Conservation (phyloP, 2,888 invertebrate genomes). For the Tortrix viridana region DNA sequence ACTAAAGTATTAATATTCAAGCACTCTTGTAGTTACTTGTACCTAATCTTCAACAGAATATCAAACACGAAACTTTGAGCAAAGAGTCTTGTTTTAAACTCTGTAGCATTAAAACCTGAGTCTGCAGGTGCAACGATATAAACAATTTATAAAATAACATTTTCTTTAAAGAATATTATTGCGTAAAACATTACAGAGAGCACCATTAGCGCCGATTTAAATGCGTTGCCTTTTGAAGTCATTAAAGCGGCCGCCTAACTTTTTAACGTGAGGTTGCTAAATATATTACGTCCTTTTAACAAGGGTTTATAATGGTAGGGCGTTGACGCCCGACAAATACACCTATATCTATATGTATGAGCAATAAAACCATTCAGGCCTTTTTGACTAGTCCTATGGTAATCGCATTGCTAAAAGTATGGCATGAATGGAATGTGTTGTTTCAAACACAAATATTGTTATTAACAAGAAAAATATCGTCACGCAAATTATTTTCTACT, state of each 20-base stretch:
- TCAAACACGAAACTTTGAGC: no score
- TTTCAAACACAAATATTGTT: no score
- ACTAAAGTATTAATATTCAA: no score
- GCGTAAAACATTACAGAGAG: slow-evolving; percentile 4
- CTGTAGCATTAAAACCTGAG: background rate
- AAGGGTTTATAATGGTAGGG: slow-evolving; percentile 31
- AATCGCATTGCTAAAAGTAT: background rate
- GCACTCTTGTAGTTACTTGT: no score
- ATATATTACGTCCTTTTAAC: slow-evolving; percentile 32
- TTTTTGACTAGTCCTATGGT: background rate
- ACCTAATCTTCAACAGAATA: no score
- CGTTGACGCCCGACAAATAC: slow-evolving; percentile 13
- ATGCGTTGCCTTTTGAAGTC: slow-evolving; percentile 30
- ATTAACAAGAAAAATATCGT: background rate
- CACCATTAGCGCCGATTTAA: slow-evolving; percentile 28
- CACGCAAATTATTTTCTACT: background rate
- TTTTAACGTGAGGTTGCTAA: slow-evolving; percentile 30
- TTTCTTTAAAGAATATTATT: slow-evolving; percentile 15
- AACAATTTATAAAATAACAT: background rate
- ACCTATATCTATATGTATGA: background rate
- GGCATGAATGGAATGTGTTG: background rate
- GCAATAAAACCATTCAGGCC: background rate
- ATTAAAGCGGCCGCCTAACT: slow-evolving; percentile 28
- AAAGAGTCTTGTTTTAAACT: background rate
- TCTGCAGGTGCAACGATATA: background rate